Evolutionary conservation across 2,797 vertebrate species (phyloP).

Genomic region (Falco rusticolus): DNA sequence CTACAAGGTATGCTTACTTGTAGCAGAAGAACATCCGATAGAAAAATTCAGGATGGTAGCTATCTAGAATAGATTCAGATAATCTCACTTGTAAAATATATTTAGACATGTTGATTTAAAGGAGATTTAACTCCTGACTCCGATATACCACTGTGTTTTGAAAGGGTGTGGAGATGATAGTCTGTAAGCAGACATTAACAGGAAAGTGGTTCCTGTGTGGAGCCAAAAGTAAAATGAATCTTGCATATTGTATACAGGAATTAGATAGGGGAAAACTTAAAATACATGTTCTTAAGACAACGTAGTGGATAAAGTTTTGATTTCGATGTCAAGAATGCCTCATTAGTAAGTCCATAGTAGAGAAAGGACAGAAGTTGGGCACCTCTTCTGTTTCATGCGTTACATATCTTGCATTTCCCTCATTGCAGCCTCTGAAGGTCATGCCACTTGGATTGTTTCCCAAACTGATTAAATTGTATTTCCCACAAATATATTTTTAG

Average conservation of each 20-base stretch:
- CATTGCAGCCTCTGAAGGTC: background rate
- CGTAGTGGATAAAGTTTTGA: background rate
- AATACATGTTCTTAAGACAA: rapidly evolving
- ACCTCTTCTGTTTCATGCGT: background rate
- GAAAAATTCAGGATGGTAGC: background rate
- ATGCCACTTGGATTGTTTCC: background rate
- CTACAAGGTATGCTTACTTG: background rate
- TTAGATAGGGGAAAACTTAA: background rate
- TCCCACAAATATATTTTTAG: background rate
- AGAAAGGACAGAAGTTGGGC: background rate
- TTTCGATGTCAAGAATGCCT: background rate
- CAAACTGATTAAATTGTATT: background rate
- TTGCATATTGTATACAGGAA: background rate
- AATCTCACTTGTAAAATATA: background rate
- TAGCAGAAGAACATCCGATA: background rate
- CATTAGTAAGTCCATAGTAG: background rate
- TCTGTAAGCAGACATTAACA: background rate
- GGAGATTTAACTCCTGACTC: background rate
- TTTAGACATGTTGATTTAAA: background rate
- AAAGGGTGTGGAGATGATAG: background rate
- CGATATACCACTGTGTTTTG: background rate
- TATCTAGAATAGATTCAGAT: background rate
- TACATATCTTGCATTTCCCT: background rate
- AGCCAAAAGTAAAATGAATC: background rate
- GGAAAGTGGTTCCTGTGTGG: background rate